A percentile compares a stretch with the other conserved stretches of the same genome.
Conservation (phyloP, 30 jellyfish, hydroid and myxozoan species). For the Aurelia aurita region DNA sequence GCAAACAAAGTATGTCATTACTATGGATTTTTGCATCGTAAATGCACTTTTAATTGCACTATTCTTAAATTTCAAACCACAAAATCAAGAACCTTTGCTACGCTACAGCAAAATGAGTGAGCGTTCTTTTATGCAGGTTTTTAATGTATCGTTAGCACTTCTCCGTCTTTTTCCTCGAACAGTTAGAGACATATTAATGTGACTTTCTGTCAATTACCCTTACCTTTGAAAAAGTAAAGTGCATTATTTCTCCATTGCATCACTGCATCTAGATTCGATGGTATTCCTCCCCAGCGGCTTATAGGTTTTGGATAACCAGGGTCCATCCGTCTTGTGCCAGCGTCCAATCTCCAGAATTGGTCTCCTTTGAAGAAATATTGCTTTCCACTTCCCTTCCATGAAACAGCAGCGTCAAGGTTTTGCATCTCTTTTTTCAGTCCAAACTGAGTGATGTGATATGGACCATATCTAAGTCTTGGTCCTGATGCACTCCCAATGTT, state of each 20-base stretch:
- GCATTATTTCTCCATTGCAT: constrained; percentile 80
- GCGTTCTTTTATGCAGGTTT: too few species aligned
- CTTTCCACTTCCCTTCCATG: constrained; percentile 66
- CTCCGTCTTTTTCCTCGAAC: too few species aligned
- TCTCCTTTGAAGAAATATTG: constrained; percentile 87
- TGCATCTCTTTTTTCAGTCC: constrained; percentile 77
- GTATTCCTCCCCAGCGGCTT: constrained; percentile 81
- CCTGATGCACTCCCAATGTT: constrained; percentile 33
- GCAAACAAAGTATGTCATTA: too few species aligned
- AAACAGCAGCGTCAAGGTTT: constrained; percentile 81
- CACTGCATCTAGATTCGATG: constrained; percentile 72
- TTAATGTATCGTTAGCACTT: too few species aligned
- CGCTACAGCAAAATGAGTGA: too few species aligned
- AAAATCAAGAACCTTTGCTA: too few species aligned
- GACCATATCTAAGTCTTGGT: constrained; percentile 27
- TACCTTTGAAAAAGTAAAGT: constrained; percentile 88
- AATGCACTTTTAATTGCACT: too few species aligned
- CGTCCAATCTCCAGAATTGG: constrained; percentile 86
- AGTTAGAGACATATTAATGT: too few species aligned
- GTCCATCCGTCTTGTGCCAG: constrained; percentile 54
- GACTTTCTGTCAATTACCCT: background rate
- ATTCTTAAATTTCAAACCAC: too few species aligned
- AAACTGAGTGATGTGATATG: constrained; percentile 35
- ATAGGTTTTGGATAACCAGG: constrained; percentile 90
- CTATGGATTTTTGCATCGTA: too few species aligned